Percentiles rank a stretch among this genome's conserved stretches.
Evolutionary conservation across 2,113 vertebrate genomes (phyloP).

Genomic region (Reinhardtius hippoglossoides): DNA sequence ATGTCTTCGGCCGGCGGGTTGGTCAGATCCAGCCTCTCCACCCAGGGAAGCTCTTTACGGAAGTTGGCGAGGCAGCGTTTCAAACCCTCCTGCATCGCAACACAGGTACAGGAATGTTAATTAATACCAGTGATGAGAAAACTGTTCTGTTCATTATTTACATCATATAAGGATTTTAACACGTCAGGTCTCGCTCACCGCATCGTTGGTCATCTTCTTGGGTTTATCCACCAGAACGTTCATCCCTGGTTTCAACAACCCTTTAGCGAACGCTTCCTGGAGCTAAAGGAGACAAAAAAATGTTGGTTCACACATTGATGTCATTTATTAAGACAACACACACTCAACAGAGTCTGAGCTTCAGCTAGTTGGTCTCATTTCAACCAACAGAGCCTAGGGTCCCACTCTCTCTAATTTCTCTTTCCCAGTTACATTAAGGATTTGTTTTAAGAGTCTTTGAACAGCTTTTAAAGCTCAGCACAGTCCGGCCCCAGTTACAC

Average conservation of each 20-base stretch:
- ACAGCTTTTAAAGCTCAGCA: no score
- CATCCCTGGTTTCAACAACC: slow-evolving; percentile 91
- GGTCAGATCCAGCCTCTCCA: slow-evolving; percentile 92
- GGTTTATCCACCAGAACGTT: slow-evolving; percentile 86
- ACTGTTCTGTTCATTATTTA: neutral
- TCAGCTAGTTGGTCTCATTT: no score
- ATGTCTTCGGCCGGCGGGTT: slow-evolving; percentile 77
- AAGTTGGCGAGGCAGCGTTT: slow-evolving; percentile 89
- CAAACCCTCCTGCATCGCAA: slow-evolving; percentile 85
- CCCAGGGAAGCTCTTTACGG: slow-evolving; percentile 87
- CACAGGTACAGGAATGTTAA: neutral
- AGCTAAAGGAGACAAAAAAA: slow-evolving; percentile 79
- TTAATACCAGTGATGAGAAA: no score
- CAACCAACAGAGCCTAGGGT: no score
- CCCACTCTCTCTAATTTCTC: no score
- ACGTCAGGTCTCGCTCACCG: slow-evolving; percentile 81
- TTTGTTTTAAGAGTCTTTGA: no score
- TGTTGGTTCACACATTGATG: neutral
- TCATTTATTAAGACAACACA: no score
- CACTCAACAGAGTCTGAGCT: no score
- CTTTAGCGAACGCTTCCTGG: slow-evolving; percentile 90
- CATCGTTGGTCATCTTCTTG: slow-evolving; percentile 84
- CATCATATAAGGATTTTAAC: neutral
- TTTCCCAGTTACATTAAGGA: no score
- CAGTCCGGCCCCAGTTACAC: no score